phyloP scores from a whole-genome alignment of 2,113 vertebrate species.

The Sinocyclocheilus anophthalmus region DNA sequence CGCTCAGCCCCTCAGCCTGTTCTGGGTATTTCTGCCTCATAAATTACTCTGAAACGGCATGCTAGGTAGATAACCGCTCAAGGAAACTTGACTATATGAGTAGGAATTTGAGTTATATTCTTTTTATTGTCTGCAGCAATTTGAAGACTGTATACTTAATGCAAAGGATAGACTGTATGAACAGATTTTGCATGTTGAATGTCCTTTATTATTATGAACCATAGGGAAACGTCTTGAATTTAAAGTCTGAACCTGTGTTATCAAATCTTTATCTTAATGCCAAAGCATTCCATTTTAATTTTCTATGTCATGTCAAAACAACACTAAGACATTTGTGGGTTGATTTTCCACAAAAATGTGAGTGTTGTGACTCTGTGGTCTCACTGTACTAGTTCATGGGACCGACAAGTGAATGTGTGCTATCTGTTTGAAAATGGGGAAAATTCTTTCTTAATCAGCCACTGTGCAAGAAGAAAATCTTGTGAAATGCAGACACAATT shows the following conservation, averaged over 20 bases:
- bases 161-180: background rate
- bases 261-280: background rate
- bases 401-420: background rate
- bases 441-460: too few relatives aligned
- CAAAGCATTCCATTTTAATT: background rate
- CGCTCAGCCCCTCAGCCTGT: constrained; percentile 13
- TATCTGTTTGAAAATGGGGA: background rate
- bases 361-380: background rate
- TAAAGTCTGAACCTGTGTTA: background rate
- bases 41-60: constrained; percentile 52
- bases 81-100: constrained; percentile 27
- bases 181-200: constrained; percentile 2
- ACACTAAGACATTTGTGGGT: background rate
- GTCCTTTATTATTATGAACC: background rate
- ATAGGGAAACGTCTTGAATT: background rate
- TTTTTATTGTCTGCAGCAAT: constrained; percentile 5
- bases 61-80: constrained; percentile 31
- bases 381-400: background rate
- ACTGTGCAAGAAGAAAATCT: too few relatives aligned
- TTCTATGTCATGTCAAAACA: background rate
- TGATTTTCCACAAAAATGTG: background rate
- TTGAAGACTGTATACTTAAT: background rate
- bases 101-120: background rate
- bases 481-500: too few relatives aligned
- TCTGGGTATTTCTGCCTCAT: constrained; percentile 51